Base-by-base conservation (phyloP, 2,888 invertebrate species). In the Melangyna quadrimaculata region DNA sequence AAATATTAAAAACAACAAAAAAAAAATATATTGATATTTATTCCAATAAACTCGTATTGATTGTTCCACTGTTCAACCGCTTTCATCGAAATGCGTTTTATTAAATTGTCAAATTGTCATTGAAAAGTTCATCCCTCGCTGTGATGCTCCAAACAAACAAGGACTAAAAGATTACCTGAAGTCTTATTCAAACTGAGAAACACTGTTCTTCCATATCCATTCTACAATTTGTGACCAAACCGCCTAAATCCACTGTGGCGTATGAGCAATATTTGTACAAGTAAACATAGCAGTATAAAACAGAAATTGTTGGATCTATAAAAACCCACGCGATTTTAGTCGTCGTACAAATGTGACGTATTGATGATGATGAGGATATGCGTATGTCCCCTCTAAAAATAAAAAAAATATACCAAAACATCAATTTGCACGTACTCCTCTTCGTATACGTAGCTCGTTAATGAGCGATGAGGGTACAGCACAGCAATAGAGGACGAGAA, bases 391-490 rank as follows among this genome's bases (percentile, higher is more conserved):
- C 12, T 1, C 0, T 12, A 22, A 48, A 48, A 43, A 63, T n/a
- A 22, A 14, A 37, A 59, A 57, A 32, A 35, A 35, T 3, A 32
- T 4, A n/a, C 1, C 12, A 6, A 14, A 74, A 65, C 51, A 65
- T 35, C 70, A 71, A 78, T 78, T 83, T 74, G 74, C 74, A 74
- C 78, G 83, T 71, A 74, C 51, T 71, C 29, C 43, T 29, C 40
- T 24, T 24, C 19, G 12, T 63, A 59, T 57, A 65, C 71, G 45
- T 74, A 74, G 51, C 63, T 51, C 65, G 74, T 83, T 83, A 83
- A 83, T 83, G 71, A 74, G 78, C 71, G 29, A 78, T 74, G 78
- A 70, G 48, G 37, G 53, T 32, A 51, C 10, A 19, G 53, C 40
- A 51, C 10, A 19, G 29, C 19, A 14, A n/a, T n/a, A 51, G 14